Percentiles rank a stretch among this genome's conserved stretches.
These are phyloP conservation scores for Paguma larvata DNA, from an alignment of 2,797 vertebrate genomes.

Conservation along the genomic window DNA sequence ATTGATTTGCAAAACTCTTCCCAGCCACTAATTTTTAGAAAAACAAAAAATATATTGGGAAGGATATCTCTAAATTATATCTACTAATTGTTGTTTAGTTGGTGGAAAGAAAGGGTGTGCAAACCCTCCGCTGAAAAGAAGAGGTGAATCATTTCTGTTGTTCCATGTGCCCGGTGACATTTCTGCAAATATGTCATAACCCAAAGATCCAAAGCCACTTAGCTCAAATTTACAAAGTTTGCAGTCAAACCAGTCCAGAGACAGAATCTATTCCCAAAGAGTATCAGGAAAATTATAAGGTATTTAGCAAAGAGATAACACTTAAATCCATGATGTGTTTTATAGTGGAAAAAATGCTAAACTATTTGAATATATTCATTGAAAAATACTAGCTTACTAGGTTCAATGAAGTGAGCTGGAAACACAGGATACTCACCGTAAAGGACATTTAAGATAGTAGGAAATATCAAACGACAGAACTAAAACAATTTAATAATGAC, in stretches of 20 bases:
- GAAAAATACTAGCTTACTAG: neutral
- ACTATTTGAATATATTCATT: neutral
- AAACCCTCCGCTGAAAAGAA: neutral
- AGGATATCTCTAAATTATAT: neutral
- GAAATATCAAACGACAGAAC: neutral
- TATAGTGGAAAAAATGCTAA: neutral
- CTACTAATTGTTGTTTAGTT: neutral
- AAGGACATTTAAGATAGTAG: neutral
- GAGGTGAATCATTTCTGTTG: neutral
- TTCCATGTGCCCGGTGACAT: neutral
- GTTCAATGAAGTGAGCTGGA: neutral
- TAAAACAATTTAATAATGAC: neutral
- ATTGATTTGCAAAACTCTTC: neutral
- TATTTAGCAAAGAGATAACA: neutral
- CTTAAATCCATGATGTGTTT: neutral
- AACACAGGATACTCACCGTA: neutral
- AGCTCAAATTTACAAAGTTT: neutral
- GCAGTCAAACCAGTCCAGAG: neutral
- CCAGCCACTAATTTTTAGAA: neutral
- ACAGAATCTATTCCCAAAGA: neutral
- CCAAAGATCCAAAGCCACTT: neutral
- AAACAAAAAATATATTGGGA: neutral
- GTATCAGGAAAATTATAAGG: neutral
- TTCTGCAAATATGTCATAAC: neutral
- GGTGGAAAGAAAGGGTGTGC: neutral